Base-by-base conservation (phyloP, 2,888 invertebrate genomes). In the Sinodicranocentrus sp. region DNA sequence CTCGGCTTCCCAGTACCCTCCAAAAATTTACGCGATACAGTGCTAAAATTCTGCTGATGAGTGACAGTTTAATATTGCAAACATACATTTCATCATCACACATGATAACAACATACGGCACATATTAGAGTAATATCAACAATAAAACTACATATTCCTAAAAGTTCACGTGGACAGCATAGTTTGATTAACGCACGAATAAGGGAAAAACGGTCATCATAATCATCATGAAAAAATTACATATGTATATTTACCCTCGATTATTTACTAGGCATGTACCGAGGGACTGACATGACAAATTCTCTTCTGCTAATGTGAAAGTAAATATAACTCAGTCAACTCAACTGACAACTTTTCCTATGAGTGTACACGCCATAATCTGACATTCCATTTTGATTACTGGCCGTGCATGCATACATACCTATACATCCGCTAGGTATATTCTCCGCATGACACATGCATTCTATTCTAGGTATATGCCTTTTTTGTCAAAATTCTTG, bases 211-310 rank as follows among this genome's bases (percentile, higher is more conserved):
- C n/a, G n/a, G n/a, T 10, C 33, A 3, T 10, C 33, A 33, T 33
- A 3, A 33, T 33, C 33, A 33, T 33, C 48, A 48, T 48, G 48
- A 48, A 48, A 48, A 48, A 48, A n/a, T n/a, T 48, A 48, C 48
- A n/a, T 48, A 15, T 48, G 48, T 48, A 48, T n/a, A 48, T 48
- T n/a, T n/a, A 15, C n/a, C 5, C 48, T n/a, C n/a, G 48, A 39
- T 13, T 48, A 48, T n/a, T 48, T 48, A 48, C 48, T 5, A n/a
- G 39, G 5, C 39, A 39, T 48, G 48, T n/a, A n/a, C 5, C 48
- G n/a, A n/a, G 48, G 48, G 26, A 26, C 63, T 63, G 63, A 28
- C 63, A 63, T 63, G 28, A 63, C 63, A 63, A 63, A 63, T 28
- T 28, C 23, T 33, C 23, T 63, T n/a, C 6, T 28, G n/a, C 63